phyloP scores from a whole-genome alignment of 2,888 invertebrate genomes.

The Antitype chi region DNA sequence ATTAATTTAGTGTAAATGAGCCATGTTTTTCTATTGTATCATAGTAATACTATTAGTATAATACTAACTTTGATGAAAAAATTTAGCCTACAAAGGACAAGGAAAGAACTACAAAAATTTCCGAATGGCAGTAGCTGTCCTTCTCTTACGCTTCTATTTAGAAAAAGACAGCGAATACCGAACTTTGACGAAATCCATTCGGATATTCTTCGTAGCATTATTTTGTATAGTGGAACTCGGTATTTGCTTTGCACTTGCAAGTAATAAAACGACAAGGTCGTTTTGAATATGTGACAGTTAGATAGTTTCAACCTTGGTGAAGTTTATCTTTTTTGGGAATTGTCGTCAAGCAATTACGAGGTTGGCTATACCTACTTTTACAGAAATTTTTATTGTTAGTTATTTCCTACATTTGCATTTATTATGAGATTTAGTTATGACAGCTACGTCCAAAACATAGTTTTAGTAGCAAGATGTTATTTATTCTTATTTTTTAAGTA shows the following conservation, averaged over 20 bases:
- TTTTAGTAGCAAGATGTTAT: conserved; percentile 67
- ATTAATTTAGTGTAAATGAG: conserved; percentile 36
- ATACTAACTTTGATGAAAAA: neutral
- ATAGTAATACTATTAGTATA: conserved; percentile 22
- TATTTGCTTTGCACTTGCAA: neutral
- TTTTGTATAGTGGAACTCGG: neutral
- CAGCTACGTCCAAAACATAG: conserved; percentile 81
- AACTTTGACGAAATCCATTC: neutral
- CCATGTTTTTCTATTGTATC: conserved; percentile 55
- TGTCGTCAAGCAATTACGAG: neutral
- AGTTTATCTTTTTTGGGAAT: neutral
- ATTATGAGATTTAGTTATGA: conserved; percentile 63
- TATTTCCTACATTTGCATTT: conserved; percentile 64
- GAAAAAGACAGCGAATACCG: neutral
- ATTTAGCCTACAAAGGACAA: neutral
- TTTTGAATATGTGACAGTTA: neutral
- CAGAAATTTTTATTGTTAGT: conserved; percentile 1
- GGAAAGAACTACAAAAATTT: neutral
- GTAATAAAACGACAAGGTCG: neutral
- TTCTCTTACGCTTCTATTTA: neutral
- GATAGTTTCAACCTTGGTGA: neutral
- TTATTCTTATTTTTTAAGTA: conserved; percentile 56
- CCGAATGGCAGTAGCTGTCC: no score
- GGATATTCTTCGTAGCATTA: neutral
- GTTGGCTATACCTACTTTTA: neutral